Percentiles rank a stretch among this genome's conserved stretches.
Conservation (phyloP, 23 tunicate species). For the Ciona savignyi region DNA sequence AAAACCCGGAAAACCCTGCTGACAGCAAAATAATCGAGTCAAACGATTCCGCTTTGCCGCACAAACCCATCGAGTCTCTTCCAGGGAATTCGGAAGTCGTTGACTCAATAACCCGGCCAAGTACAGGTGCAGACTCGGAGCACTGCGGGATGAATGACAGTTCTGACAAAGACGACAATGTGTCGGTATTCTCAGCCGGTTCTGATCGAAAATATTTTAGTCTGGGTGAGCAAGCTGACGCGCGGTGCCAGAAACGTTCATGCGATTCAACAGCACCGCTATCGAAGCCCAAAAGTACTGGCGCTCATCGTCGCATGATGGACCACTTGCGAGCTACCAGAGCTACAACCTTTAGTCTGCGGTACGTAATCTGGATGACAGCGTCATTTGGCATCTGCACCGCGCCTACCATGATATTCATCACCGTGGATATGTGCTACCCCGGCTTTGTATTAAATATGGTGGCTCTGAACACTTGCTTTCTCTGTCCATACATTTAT, state of each 20-base stretch:
- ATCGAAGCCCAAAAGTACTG: not conserved
- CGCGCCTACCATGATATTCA: slow-evolving; percentile 62
- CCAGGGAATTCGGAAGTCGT: not conserved
- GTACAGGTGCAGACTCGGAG: not conserved
- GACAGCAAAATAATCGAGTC: not conserved
- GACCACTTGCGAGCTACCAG: slow-evolving; percentile 32
- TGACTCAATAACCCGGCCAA: not conserved
- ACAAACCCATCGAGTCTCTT: not conserved
- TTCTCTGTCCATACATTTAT: slow-evolving; percentile 61
- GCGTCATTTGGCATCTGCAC: slow-evolving; percentile 45
- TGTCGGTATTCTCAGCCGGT: not conserved
- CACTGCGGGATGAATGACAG: not conserved
- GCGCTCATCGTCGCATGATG: slow-evolving; percentile 35
- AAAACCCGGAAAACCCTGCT: not conserved
- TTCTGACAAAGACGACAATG: not conserved
- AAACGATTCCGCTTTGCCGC: not conserved
- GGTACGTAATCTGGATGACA: slow-evolving; percentile 57
- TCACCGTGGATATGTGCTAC: slow-evolving; percentile 47
- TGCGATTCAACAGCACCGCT: not conserved
- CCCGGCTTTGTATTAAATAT: slow-evolving; percentile 37
- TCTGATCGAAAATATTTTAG: slow-evolving; percentile 5
- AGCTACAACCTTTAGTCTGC: slow-evolving; percentile 36
- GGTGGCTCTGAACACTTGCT: slow-evolving; percentile 58
- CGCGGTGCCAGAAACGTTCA: not conserved
- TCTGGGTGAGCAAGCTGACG: not conserved